Base-by-base conservation (phyloP, 2,113 vertebrate species). In the Zosterops lateralis region DNA sequence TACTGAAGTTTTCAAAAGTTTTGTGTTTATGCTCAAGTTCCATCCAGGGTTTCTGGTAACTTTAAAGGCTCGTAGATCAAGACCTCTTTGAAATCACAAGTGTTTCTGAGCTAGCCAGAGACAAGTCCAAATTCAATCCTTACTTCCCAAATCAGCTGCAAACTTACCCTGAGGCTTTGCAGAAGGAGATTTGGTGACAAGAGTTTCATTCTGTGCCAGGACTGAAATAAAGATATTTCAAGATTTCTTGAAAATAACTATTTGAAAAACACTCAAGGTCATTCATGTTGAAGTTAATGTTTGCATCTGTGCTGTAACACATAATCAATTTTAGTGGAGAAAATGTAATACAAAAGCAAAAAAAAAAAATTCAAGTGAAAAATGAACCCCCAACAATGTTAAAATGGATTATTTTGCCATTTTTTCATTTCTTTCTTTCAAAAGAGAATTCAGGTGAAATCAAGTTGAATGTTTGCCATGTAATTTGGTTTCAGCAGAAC, bases 381-480 rank as follows among this genome's bases (percentile, higher is more conserved):
- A 96, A 83, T 62, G 42, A 95, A 80, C 60, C 14, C 21, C 20
- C 28, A 65, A 56, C 12, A 81, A 95, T 53, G 14, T 81, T 64
- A 75, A 96, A 95, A 94, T 45, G 6, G n/a, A 72, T 88, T 81
- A 53, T 90, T 93, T 92, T 87, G 86, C 86, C 73, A 29, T 53
- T 80, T 91, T 86, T 38, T 44, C 10, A 47, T 71, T 47, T 17
- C 44, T 88, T 80, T 88, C 68, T 84, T 92, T 86, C 44, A 64
- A 88, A 88, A 88, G 58, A 44, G 83, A 64, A 86, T 36, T 67
- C 50, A 57, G 32, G 17, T 78, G 53, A 89, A 94, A 94, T 38
- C 24, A 81, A 74, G 31, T 32, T 60, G 50, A 66, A 57, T 24
- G 18, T 74, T 93, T 66, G 32, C 28, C 0, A 0, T 36, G 34